Evolutionary conservation across 1,140 invertebrate species (phyloP).

Genomic region (Drosophila rufa): DNA sequence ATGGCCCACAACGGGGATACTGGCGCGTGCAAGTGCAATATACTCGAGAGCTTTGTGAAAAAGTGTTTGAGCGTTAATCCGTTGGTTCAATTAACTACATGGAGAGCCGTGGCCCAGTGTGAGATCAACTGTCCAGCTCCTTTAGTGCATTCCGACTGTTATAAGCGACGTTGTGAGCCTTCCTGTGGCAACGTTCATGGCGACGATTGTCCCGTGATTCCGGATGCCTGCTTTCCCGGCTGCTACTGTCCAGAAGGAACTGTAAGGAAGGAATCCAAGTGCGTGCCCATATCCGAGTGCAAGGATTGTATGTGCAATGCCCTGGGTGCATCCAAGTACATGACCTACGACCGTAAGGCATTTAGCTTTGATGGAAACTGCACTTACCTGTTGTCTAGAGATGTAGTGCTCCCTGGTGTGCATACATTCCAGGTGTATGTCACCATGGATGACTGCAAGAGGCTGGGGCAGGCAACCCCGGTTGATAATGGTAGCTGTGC

Average conservation of each 20-base stretch:
- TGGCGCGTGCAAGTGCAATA: slow-evolving; percentile 89
- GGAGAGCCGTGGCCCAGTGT: slow-evolving; percentile 88
- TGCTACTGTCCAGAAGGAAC: slow-evolving; percentile 93
- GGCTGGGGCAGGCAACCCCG: slow-evolving; percentile 50
- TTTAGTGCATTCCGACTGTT: slow-evolving; percentile 92
- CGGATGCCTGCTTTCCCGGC: slow-evolving; percentile 91
- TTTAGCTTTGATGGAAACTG: slow-evolving; percentile 91
- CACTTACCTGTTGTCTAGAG: slow-evolving; percentile 90
- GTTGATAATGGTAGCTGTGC: slow-evolving; percentile 63
- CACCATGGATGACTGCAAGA: slow-evolving; percentile 79
- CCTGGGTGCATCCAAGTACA: slow-evolving; percentile 89
- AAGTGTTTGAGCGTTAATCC: slow-evolving; percentile 89
- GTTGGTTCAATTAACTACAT: slow-evolving; percentile 88
- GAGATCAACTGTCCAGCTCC: slow-evolving; percentile 89
- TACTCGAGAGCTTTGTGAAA: slow-evolving; percentile 89
- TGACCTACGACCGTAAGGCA: slow-evolving; percentile 90
- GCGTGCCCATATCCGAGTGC: slow-evolving; percentile 90
- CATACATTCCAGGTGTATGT: slow-evolving; percentile 87
- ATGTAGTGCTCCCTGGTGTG: slow-evolving; percentile 86
- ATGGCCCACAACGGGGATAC: slow-evolving; percentile 80
- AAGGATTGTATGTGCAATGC: slow-evolving; percentile 91
- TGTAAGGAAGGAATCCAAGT: slow-evolving; percentile 89
- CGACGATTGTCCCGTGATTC: slow-evolving; percentile 87
- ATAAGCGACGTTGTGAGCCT: slow-evolving; percentile 89
- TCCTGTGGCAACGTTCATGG: slow-evolving; percentile 89